Evolutionary conservation across 2,888 invertebrate species (phyloP).

Genomic region (Drosophila rubida): DNA sequence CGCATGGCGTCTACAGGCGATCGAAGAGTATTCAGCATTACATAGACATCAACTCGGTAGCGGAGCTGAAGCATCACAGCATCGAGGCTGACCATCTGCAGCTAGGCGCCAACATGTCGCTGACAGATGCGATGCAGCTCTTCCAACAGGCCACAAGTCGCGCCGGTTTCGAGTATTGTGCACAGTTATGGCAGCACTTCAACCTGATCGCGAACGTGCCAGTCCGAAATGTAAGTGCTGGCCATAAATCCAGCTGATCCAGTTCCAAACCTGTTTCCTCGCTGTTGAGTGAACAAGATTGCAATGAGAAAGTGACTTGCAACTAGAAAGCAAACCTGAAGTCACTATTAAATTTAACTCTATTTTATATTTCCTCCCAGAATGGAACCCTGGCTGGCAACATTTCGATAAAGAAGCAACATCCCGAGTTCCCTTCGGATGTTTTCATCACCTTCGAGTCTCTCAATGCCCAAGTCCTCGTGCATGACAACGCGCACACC

Average conservation of each 20-base stretch:
- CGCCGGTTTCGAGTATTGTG: slow-evolving; percentile 86
- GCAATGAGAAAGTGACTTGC: slow-evolving; percentile 1
- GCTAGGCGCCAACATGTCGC: slow-evolving; percentile 84
- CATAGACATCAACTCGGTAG: slow-evolving; percentile 88
- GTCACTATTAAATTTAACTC: background rate
- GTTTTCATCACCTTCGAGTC: slow-evolving; percentile 86
- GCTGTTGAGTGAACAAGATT: background rate
- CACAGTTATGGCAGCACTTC: slow-evolving; percentile 86
- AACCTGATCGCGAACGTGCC: slow-evolving; percentile 89
- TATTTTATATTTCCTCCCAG: slow-evolving; percentile 78
- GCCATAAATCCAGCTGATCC: slow-evolving; percentile 31
- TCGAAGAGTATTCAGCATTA: slow-evolving; percentile 84
- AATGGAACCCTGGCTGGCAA: slow-evolving; percentile 90
- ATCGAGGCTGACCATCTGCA: slow-evolving; percentile 74
- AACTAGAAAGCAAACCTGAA: background rate
- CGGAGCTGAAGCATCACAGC: slow-evolving; percentile 86
- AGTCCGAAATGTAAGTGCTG: slow-evolving; percentile 87
- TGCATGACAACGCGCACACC: slow-evolving; percentile 76
- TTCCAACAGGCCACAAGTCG: slow-evolving; percentile 77
- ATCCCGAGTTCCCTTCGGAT: slow-evolving; percentile 90
- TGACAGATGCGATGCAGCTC: slow-evolving; percentile 86
- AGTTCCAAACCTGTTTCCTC: slow-evolving; percentile 42
- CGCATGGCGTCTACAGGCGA: slow-evolving; percentile 87
- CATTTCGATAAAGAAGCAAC: slow-evolving; percentile 88
- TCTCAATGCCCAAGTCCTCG: slow-evolving; percentile 71